Base-by-base conservation (phyloP, 1,140 invertebrate species). In the Elymnias hypermnestra region DNA sequence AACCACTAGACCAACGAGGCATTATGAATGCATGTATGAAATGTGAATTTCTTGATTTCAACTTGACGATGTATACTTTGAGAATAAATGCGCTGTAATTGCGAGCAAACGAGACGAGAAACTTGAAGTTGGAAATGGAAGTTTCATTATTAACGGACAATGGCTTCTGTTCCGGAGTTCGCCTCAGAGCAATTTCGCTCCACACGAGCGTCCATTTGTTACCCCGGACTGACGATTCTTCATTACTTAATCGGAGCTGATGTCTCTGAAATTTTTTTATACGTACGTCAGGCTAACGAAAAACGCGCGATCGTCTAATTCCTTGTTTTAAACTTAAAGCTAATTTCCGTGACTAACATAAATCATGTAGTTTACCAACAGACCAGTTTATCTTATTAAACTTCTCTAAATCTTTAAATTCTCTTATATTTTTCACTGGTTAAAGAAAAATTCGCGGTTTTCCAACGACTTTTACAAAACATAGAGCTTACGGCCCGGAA, bases 121-220 rank as follows among this genome's bases (percentile, higher is more conserved):
- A 53, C 43, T 53, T 42, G 35, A 36, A 37, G 29, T 40, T 46
- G 43, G 19, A 37, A 53, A 47, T 53, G 44, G 39, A 54, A 60
- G 43, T 60, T 60, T 48, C 57, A 53, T 50, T 60, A 60, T 60
- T 52, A 60, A 52, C 53, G 57, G 35, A 45, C 49, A 52, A 35
- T 50, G 48, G 48, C 47, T 23, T 21, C 48, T 35, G 44, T 51
- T 51, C 47, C 43, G 26, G 38, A 42, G 47, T 21, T 35, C 47
- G 39, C 18, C 17, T 22, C 31, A 26, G 19, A 46, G 43, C 50
- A 53, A 46, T 53, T 46, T 41, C 50, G 17, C 38, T 36, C 31
- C 50, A 51, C 33, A 46, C 50, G 38, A 36, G 26, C 8, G 25
- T 28, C 50, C 50, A 53, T 58, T 58, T 50, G 51, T 53, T 47